These are phyloP conservation scores for Diaprepes abbreviatus DNA, from an alignment of 2,888 invertebrate species.

Conservation along the genomic window DNA sequence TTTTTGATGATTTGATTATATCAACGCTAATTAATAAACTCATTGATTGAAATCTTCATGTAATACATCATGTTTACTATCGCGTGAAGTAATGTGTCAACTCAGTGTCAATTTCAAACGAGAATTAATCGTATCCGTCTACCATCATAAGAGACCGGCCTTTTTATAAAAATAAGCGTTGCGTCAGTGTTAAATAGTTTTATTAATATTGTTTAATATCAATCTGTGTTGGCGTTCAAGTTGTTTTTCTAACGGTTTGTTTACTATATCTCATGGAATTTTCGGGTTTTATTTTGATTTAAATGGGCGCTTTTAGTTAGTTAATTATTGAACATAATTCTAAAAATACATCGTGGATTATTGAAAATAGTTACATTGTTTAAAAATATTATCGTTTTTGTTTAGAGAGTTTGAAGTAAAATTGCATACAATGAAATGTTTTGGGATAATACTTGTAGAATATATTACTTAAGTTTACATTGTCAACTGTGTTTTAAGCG, in stretches of 20 bases:
- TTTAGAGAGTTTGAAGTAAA: no score
- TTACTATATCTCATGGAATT: slow-evolving; percentile 16
- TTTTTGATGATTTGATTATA: no score
- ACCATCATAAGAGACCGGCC: neutral
- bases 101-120: neutral
- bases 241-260: slow-evolving; percentile 5
- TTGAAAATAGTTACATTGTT: no score
- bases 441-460: no score
- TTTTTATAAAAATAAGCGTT: slow-evolving; percentile 16
- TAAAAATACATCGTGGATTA: no score
- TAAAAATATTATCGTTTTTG: no score
- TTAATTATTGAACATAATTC: slow-evolving; percentile 1
- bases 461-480: no score
- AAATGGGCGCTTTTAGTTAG: slow-evolving; percentile 2
- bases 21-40: neutral
- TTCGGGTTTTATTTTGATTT: slow-evolving; percentile 15
- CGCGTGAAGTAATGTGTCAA: neutral
- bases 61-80: neutral
- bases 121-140: neutral
- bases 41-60: neutral
- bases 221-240: slow-evolving; percentile 8
- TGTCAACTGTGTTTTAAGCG: no score
- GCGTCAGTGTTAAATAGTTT: slow-evolving; percentile 16
- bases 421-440: no score
- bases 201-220: slow-evolving; percentile 24